Base-by-base conservation (phyloP, 1,140 invertebrate genomes). In the Bombus polaris region DNA sequence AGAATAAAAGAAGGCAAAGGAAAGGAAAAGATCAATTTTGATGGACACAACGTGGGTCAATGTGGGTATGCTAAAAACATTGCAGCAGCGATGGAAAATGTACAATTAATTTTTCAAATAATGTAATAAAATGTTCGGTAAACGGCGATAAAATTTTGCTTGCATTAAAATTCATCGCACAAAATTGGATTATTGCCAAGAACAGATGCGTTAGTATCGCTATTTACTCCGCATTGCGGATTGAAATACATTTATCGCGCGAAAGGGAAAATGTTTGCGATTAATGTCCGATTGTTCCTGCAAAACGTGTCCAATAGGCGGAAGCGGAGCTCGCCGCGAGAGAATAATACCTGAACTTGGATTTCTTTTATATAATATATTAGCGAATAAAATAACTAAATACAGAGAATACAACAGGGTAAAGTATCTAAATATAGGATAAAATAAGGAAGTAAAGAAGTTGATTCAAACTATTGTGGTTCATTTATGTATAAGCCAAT, bases 111-210 rank as follows among this genome's bases (percentile, higher is more conserved):
- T 59, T 59, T 37, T 9, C 47, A n/a, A 57, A 37, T 47, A 59
- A 59, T 39, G 25, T 70, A 2, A 18, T 18, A 5, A 5, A 22
- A 32, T 15, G 13, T 8, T 71, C 10, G 25, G 10, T 3, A 44
- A 62, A 5, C 13, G 32, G 15, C 13, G 37, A 39, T 68, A 32
- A 77, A 42, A 77, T 83, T 32, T 28, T 70, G 8, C 32, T 72
- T 37, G 66, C 6, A 28, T 8, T 10, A 65, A 85, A 65, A 65
- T 80, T 72, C 25, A 66, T 73, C 57, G 42, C 10, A 39, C 28
- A 44, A 74, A 13, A 73, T 62, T 85, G 84, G 84, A 85, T 42
- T 35, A 70, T 57, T 75, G 79, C 84, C 84, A 85, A 53, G 37
- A 68, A 42, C 35, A 22, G 42, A n/a, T 53, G 72, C 28, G n/a